Percentiles rank a stretch among this genome's conserved stretches.
Evolutionary conservation across 1,140 invertebrate genomes (phyloP).

Genomic region (Bombus huntii): DNA sequence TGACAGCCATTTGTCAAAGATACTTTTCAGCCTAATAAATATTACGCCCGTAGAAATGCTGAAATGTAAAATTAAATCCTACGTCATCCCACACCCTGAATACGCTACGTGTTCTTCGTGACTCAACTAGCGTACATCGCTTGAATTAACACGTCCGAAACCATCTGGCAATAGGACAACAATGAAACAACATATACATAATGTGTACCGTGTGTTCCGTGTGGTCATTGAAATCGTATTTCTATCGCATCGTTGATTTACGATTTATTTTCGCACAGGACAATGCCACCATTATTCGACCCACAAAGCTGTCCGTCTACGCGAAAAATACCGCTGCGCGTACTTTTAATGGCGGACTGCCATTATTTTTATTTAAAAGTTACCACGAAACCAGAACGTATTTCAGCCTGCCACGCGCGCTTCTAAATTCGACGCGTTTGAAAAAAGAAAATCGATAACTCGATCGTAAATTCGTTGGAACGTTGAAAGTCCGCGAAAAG

Average conservation of each 20-base stretch:
- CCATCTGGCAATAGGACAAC: not conserved
- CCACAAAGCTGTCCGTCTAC: not conserved
- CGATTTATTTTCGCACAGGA: not conserved
- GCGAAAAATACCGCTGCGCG: not conserved
- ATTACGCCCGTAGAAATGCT: not conserved
- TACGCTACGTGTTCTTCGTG: not conserved
- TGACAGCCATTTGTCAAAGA: too few relatives aligned
- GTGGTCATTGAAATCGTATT: not conserved
- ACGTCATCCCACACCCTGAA: not conserved
- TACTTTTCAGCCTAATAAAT: too few relatives aligned
- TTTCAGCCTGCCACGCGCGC: not conserved
- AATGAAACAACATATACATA: not conserved
- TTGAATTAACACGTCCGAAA: not conserved
- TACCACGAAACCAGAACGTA: not conserved
- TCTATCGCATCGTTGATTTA: not conserved
- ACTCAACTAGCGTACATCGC: not conserved
- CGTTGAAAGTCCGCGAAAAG: not conserved
- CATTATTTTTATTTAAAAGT: not conserved
- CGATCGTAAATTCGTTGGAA: not conserved
- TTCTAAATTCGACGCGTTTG: not conserved
- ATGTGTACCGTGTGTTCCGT: not conserved
- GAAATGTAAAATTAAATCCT: not conserved
- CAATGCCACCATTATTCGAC: not conserved
- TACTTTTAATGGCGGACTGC: not conserved
- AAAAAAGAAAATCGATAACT: not conserved